phyloP scores from a whole-genome alignment of 1,140 invertebrate genomes.

The Drosophila mojavensis region DNA sequence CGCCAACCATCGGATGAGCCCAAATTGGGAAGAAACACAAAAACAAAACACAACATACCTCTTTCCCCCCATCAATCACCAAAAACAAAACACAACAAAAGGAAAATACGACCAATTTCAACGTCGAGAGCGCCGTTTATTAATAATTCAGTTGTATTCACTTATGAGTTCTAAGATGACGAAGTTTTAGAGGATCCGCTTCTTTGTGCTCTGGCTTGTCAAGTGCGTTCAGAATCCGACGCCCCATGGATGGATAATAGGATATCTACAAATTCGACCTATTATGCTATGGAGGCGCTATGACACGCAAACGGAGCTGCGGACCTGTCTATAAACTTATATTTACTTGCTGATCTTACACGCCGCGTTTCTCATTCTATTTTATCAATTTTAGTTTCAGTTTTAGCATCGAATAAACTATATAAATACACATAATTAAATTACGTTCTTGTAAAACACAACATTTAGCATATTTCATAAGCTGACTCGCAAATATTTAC shows the following conservation, averaged over 20 bases:
- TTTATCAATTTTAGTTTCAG: conserved; percentile 67
- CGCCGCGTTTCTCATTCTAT: conserved; percentile 67
- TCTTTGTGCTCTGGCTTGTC: conserved; percentile 65
- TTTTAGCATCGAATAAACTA: conserved; percentile 75
- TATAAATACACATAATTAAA: conserved; percentile 60
- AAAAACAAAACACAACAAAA: not conserved
- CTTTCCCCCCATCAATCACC: conserved; percentile 1
- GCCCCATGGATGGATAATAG: not conserved
- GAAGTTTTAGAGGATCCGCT: conserved; percentile 53
- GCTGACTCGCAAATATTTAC: conserved; percentile 24
- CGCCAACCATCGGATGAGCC: conserved; percentile 17
- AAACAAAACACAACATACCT: not conserved
- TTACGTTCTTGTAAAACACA: conserved; percentile 49
- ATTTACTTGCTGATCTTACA: conserved; percentile 62
- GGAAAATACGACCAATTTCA: not conserved
- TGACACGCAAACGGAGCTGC: conserved; percentile 10
- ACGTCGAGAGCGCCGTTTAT: conserved; percentile 3
- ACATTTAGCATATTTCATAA: conserved; percentile 41
- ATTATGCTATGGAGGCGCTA: not conserved
- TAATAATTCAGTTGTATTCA: conserved; percentile 31
- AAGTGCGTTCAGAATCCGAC: conserved; percentile 48
- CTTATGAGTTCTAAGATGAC: conserved; percentile 66
- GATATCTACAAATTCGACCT: not conserved
- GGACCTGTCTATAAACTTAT: conserved; percentile 20
- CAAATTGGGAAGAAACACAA: not conserved